A percentile compares a stretch with the other conserved stretches of the same genome.
These are phyloP conservation scores for Macheiramphus alcinus DNA, from an alignment of 2,113 vertebrate species.

Conservation along the genomic window DNA sequence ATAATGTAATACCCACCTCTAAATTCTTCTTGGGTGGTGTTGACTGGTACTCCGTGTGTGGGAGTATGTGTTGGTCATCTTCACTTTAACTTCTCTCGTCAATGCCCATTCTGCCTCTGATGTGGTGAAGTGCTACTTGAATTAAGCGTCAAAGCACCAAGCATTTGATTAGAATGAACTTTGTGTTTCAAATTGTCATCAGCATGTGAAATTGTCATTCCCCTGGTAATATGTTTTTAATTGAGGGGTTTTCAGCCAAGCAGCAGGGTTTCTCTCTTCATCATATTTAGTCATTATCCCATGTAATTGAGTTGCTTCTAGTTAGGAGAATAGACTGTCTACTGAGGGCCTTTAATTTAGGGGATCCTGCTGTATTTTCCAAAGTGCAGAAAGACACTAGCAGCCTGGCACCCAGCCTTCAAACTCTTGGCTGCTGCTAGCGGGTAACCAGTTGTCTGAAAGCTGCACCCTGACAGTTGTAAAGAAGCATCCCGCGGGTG, in stretches of 20 bases:
- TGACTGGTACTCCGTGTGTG: background rate
- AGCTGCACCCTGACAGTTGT: background rate
- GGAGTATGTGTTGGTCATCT: background rate
- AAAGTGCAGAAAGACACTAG: background rate
- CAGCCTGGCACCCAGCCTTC: background rate
- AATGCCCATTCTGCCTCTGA: background rate
- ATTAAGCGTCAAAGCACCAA: background rate
- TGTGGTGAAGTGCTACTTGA: background rate
- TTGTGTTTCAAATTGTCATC: background rate
- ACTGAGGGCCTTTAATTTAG: background rate
- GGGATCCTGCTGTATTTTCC: background rate
- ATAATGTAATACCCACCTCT: background rate
- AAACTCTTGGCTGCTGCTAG: background rate
- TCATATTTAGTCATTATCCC: background rate
- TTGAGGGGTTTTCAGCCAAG: slow-evolving; percentile 7
- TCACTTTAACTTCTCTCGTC: background rate
- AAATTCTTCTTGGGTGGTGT: background rate
- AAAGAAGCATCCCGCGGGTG: background rate
- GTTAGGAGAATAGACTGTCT: background rate
- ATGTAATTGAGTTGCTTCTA: background rate
- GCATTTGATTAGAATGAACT: background rate
- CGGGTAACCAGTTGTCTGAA: background rate
- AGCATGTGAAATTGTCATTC: slow-evolving; percentile 7
- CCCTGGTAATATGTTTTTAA: slow-evolving; percentile 2
- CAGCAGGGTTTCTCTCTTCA: slow-evolving; percentile 12